Evolutionary conservation across 2,113 vertebrate genomes (phyloP), one percentile per base, ranked within the genome.

Genomic region (Microcebus griseorufus): DNA sequence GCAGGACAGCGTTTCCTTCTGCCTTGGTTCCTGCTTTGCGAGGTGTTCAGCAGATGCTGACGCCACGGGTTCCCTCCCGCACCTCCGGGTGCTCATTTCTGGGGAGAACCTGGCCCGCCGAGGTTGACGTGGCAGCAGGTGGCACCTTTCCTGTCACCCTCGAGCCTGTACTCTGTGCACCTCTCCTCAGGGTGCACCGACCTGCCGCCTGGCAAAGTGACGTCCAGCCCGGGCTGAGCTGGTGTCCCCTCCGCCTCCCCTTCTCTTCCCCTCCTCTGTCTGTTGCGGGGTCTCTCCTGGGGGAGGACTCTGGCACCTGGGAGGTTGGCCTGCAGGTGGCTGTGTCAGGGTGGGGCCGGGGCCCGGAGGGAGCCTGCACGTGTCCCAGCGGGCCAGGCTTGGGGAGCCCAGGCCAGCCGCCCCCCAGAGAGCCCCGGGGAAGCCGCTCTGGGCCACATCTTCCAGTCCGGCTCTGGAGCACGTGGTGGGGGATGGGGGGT

Each of bases 21-120:
- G 55, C 76, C 10, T 0, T 11, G 55, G 48, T 3, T 42, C 83
- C 55, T 8, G 37, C 39, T 72, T 13, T 10, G 34, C 11, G 0
- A 4, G 0, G 34, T 18, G 0, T 37, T 32, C 20, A 39, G 6
- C 67, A 16, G 7, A 34, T 4, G 10, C 29, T 0, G 17, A 0
- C 0, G 16, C 4, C 32, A 3, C 5, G 0, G 18, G 32, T 5
- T 11, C 48, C 37, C 48, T 55, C 29, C 53, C 4, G 0, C 37
- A 11, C 5, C 62, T 32, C 60, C 5, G 0, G 16, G 73, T 1
- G 2, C 9, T 39, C 1, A 2, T 62, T 45, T 87, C 39, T 55
- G 55, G 85, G 48, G 78, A 25, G 70, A 9, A 9, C 10, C 13
- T 9, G 65, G 65, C 32, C 69, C 2, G 0, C 25, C 2, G 0